A percentile compares a stretch with the other conserved stretches of the same genome.
Conservation (phyloP, 2,888 invertebrate genomes). For the Drosophila macrospina region DNA sequence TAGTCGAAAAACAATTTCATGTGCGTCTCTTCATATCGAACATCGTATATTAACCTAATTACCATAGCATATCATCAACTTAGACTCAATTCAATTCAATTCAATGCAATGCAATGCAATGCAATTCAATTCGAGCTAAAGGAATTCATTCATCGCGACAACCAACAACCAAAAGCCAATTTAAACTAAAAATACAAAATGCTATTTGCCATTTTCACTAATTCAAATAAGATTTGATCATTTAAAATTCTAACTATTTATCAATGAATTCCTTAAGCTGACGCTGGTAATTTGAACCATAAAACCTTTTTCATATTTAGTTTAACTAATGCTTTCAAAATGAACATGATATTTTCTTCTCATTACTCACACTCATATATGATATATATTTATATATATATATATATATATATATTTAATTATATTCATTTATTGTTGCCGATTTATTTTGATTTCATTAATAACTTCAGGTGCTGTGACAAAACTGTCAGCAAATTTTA, state of each 20-base stretch:
- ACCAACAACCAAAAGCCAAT: too few relatives aligned
- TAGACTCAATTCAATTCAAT: neutral
- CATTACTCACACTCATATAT: slow-evolving; percentile 20
- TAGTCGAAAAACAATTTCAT: slow-evolving; percentile 75
- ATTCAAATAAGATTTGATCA: neutral
- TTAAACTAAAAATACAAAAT: neutral
- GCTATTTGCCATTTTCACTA: neutral
- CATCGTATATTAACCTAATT: slow-evolving; percentile 30
- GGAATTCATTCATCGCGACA: neutral
- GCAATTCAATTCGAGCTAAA: neutral
- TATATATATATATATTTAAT: neutral
- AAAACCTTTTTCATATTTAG: slow-evolving; percentile 10
- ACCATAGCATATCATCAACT: neutral
- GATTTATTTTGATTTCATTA: slow-evolving; percentile 30
- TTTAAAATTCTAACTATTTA: slow-evolving; percentile 41
- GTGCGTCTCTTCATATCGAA: slow-evolving; percentile 49
- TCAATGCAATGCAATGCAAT: too few relatives aligned
- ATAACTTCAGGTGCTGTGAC: slow-evolving; percentile 23
- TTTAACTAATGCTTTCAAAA: slow-evolving; percentile 35
- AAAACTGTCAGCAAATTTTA: slow-evolving; percentile 31
- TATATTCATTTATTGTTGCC: slow-evolving; percentile 30
- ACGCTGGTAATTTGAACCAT: slow-evolving; percentile 22
- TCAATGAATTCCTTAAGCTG: slow-evolving; percentile 6
- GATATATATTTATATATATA: slow-evolving; percentile 13
- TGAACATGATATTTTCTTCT: slow-evolving; percentile 35